Base-by-base conservation (phyloP, 1,140 invertebrate species). In the Chlorops oryzae region DNA sequence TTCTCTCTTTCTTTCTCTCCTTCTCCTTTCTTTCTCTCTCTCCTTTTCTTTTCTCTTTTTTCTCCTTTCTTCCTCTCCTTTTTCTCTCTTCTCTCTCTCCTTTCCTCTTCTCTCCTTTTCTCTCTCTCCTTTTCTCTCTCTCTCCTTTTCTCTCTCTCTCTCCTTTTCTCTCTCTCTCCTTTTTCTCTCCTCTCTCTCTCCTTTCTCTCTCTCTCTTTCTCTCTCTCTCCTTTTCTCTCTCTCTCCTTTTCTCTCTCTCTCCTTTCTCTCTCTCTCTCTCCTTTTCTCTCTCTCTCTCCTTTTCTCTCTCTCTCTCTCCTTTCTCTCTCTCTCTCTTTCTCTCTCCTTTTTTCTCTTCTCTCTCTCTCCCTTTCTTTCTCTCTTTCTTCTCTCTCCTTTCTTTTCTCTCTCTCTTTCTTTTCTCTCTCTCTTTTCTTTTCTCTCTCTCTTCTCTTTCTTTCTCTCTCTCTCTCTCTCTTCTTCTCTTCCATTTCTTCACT, bases 301-400 rank as follows among this genome's bases (percentile, higher is more conserved):
- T 55, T 46, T 45, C 59, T 65, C 40, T 46, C 52, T 39, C 49
- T 50, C 46, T 47, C 54, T 47, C 32, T 54, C 48, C 55, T n/a
- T n/a, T n/a, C 56, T 52, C 39, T 58, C 55, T 24, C 23, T 37
- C 51, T 49, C 51, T 59, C 42, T 52, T 45, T 54, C 49, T 61
- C 52, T 57, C 52, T 54, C 55, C 61, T 57, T 55, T 54, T 56
- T 57, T 59, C 62, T 63, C 57, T 65, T 65, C 62, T 52, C 58
- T 17, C 52, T 64, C 62, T 63, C 65, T 62, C 62, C 65, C 58
- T 57, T 65, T 62, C 51, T 38, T 22, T 45, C 41, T 17, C 38
- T 40, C 27, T 22, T 17, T 32, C 21, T 42, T 25, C 20, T 10
- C 18, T 27, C 5, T 5, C 9, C 10, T 3, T 7, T 17, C n/a